These are phyloP conservation scores for human (Homo sapiens) DNA, from an alignment of 2,113 vertebrate species.

Conservation along the genomic window DNA sequence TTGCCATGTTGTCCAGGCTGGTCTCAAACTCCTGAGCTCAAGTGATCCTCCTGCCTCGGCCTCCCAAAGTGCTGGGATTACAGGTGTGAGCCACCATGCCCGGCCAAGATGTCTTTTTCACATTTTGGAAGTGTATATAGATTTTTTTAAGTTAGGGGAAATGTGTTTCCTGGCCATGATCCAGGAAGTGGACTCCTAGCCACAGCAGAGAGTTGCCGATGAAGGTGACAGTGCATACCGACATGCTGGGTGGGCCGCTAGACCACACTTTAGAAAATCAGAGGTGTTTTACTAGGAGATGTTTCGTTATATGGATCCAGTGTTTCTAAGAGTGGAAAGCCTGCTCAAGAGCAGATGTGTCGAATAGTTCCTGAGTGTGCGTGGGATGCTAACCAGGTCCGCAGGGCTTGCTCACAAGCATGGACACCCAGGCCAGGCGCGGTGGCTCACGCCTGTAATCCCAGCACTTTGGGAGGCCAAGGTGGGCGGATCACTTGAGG, in stretches of 20 bases:
- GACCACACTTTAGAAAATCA: no score
- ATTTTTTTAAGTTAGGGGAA: background rate
- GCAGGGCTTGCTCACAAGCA: background rate
- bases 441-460: no score
- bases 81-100: no score
- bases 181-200: conserved; percentile 12
- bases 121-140: background rate
- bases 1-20: no score
- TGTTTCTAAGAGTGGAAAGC: background rate
- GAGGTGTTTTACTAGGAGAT: background rate
- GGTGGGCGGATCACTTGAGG: no score
- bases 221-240: background rate
- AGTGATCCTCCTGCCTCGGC: no score
- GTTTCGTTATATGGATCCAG: fast-evolving
- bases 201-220: background rate
- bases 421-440: background rate
- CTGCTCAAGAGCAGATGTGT: background rate
- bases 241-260: fast-evolving
- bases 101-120: background rate
- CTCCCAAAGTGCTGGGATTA: no score
- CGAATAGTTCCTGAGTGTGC: background rate
- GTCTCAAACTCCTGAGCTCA: no score
- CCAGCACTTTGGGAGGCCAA: no score
- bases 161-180: conserved; percentile 17
- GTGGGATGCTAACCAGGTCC: fast-evolving